A percentile compares a stretch with the other conserved stretches of the same genome.
phyloP scores from a whole-genome alignment of 1,140 invertebrate species.

The Trichonephila inaurata region DNA sequence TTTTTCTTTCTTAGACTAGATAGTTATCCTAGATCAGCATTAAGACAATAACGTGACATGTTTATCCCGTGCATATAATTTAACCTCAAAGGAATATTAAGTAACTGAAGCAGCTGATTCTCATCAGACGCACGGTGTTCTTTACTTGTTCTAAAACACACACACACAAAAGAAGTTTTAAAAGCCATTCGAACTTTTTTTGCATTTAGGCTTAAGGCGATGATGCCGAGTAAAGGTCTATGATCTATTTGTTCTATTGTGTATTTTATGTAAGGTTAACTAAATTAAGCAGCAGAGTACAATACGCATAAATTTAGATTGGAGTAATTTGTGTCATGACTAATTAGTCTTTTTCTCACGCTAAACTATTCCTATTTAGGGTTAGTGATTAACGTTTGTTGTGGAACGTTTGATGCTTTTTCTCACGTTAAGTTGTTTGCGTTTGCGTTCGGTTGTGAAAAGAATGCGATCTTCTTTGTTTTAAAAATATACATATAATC shows the following conservation, averaged over 20 bases:
- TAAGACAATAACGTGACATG: slow-evolving; percentile 23
- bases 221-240: background rate
- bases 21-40: background rate
- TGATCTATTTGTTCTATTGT: slow-evolving; percentile 14
- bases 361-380: background rate
- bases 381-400: background rate
- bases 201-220: background rate
- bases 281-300: background rate
- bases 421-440: background rate
- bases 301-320: background rate
- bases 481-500: too few species aligned
- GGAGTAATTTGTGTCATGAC: background rate
- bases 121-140: background rate
- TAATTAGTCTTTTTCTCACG: background rate
- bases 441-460: background rate
- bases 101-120: background rate
- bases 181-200: background rate
- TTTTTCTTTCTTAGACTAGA: background rate
- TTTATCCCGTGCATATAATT: background rate
- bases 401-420: background rate
- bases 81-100: background rate
- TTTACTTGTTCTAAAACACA: background rate
- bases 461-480: too few species aligned
- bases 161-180: background rate
- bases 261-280: background rate